A percentile compares a stretch with the other conserved stretches of the same genome.
phyloP scores from a whole-genome alignment of 2,797 vertebrate genomes.

The Buphagus erythrorhynchus region DNA sequence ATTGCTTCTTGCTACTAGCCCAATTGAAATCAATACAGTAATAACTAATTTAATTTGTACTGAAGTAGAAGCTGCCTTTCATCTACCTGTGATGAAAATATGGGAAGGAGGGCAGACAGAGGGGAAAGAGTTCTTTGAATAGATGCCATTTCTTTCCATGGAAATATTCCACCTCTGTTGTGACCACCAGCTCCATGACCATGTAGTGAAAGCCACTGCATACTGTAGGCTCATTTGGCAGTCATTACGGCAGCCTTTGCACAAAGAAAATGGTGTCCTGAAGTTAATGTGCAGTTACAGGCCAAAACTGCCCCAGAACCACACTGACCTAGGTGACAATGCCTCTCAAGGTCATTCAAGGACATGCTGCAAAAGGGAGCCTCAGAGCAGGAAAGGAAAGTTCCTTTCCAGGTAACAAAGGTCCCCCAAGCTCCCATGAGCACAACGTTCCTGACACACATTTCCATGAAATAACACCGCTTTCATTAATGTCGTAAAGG shows the following conservation, averaged over 20 bases:
- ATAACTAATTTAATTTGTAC: slow-evolving; percentile 1
- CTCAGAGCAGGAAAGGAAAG: background rate
- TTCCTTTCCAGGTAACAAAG: background rate
- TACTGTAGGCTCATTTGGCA: background rate
- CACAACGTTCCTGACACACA: background rate
- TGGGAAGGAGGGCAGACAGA: rapidly evolving
- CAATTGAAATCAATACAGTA: background rate
- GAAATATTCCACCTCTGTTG: background rate
- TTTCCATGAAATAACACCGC: background rate
- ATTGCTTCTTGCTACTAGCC: background rate
- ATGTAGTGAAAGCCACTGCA: background rate
- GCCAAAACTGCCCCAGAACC: background rate
- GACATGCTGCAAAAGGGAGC: background rate
- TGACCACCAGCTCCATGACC: background rate
- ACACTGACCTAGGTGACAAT: background rate
- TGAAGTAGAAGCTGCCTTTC: background rate
- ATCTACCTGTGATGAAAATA: background rate
- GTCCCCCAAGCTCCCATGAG: background rate
- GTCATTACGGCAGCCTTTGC: background rate
- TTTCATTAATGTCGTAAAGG: background rate
- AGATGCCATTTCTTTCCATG: background rate
- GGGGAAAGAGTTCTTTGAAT: background rate
- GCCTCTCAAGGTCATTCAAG: background rate
- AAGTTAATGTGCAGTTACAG: background rate
- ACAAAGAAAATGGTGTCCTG: background rate